Evolutionary conservation across 2,888 invertebrate genomes (phyloP).

Genomic region (Phyllotreta striolata): DNA sequence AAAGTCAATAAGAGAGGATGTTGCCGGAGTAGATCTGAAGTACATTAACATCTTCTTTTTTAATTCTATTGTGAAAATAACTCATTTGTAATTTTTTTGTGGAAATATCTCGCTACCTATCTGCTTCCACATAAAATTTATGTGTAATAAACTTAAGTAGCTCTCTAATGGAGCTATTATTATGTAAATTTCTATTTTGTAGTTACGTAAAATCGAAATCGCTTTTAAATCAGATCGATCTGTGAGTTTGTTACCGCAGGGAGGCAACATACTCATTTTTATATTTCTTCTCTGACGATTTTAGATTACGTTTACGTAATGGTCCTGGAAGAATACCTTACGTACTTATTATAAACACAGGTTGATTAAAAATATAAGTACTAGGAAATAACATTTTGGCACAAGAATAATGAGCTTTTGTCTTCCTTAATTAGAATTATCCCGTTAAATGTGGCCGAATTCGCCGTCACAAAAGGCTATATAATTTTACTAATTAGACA

Average conservation of each 20-base stretch:
- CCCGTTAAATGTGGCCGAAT: too few species aligned
- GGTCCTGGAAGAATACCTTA: too few species aligned
- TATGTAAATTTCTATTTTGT: conserved; percentile 11
- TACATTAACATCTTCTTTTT: neutral
- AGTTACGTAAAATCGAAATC: conserved; percentile 11
- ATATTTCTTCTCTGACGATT: too few species aligned
- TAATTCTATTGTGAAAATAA: conserved; percentile 4
- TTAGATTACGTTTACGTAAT: too few species aligned
- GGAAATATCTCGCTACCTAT: conserved; percentile 1
- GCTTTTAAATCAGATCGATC: conserved; percentile 3
- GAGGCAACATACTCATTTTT: neutral
- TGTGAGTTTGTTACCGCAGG: neutral
- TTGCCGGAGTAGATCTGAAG: too few species aligned
- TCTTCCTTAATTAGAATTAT: too few species aligned
- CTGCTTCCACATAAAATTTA: conserved; percentile 6
- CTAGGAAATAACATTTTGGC: too few species aligned
- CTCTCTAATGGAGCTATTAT: conserved; percentile 11
- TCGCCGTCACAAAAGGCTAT: neutral
- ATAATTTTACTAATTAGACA: conserved; percentile 4
- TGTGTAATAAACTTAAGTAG: conserved; percentile 13
- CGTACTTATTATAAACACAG: too few species aligned
- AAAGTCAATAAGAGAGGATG: too few species aligned
- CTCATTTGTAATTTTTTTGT: conserved; percentile 1
- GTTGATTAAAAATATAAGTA: too few species aligned
- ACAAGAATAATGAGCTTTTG: too few species aligned